Evolutionary conservation across 2,797 vertebrate genomes (phyloP).

Genomic region (Arnoldichthys spilopterus): DNA sequence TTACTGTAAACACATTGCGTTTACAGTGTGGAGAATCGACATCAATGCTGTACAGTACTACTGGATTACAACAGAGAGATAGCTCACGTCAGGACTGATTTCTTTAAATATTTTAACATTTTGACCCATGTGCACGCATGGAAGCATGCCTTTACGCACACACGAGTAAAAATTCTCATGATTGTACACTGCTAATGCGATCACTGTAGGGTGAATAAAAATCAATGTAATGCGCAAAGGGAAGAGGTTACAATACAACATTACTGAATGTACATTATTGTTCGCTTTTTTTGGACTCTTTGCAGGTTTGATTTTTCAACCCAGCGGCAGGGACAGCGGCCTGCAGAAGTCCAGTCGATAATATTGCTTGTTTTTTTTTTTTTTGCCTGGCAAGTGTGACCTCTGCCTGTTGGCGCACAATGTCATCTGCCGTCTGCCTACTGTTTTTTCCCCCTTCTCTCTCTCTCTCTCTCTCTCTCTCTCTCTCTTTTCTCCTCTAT

Average conservation of each 20-base stretch:
- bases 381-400: conserved; percentile 72
- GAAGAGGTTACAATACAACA: neutral
- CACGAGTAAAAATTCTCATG: neutral
- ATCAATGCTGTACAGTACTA: neutral
- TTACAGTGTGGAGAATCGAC: neutral
- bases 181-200: neutral
- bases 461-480: conserved; percentile 28
- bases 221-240: neutral
- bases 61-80: neutral
- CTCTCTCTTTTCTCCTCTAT: conserved; percentile 11
- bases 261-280: neutral
- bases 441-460: conserved; percentile 44
- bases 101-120: too few species aligned
- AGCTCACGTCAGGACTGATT: too few species aligned
- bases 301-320: conserved; percentile 23
- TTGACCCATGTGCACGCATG: too few species aligned
- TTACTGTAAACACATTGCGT: neutral
- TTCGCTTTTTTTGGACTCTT: neutral
- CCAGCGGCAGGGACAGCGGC: conserved; percentile 35
- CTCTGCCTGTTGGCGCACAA: conserved; percentile 73
- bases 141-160: too few species aligned
- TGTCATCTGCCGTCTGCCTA: conserved; percentile 72
- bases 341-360: conserved; percentile 68
- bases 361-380: conserved; percentile 71
- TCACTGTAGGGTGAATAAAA: neutral